phyloP scores from a whole-genome alignment of 2,797 vertebrate genomes.

The Notolepis coatsorum region DNA sequence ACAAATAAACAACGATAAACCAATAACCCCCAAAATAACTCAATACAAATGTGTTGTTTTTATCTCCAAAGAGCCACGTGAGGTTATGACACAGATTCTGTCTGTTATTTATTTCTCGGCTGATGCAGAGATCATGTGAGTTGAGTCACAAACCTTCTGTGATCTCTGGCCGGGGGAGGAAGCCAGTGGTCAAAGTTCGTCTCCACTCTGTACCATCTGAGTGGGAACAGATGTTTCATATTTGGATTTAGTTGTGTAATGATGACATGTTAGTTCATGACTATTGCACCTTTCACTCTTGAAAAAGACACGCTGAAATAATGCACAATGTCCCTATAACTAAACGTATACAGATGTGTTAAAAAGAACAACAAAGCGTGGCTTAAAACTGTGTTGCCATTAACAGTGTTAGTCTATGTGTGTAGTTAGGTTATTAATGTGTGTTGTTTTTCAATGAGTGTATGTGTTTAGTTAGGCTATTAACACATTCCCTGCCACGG shows the following conservation, averaged over 20 bases:
- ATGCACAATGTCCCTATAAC: too few relatives aligned
- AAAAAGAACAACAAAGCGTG: too few relatives aligned
- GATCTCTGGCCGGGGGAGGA: slow-evolving; percentile 80
- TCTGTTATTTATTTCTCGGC: not conserved
- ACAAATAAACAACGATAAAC: slow-evolving; percentile 2
- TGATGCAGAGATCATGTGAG: slow-evolving; percentile 1
- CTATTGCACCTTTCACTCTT: too few relatives aligned
- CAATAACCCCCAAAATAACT: too few relatives aligned
- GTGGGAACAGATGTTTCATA: slow-evolving; percentile 19
- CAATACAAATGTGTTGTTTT: not conserved
- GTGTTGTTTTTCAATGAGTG: too few relatives aligned
- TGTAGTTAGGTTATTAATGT: too few relatives aligned
- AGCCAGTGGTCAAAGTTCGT: slow-evolving; percentile 97
- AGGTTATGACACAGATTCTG: not conserved
- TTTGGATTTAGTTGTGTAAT: not conserved
- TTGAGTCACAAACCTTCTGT: slow-evolving; percentile 81
- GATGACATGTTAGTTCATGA: not conserved
- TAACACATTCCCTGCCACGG: too few relatives aligned
- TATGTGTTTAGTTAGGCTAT: too few relatives aligned
- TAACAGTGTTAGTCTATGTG: too few relatives aligned
- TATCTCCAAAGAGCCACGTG: not conserved
- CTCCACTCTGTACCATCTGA: slow-evolving; percentile 94
- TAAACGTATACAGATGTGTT: too few relatives aligned
- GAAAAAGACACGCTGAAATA: too few relatives aligned
- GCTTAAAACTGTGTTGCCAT: too few relatives aligned